phyloP scores from a whole-genome alignment of 2,888 invertebrate species.

The Deroplatys truncata region DNA sequence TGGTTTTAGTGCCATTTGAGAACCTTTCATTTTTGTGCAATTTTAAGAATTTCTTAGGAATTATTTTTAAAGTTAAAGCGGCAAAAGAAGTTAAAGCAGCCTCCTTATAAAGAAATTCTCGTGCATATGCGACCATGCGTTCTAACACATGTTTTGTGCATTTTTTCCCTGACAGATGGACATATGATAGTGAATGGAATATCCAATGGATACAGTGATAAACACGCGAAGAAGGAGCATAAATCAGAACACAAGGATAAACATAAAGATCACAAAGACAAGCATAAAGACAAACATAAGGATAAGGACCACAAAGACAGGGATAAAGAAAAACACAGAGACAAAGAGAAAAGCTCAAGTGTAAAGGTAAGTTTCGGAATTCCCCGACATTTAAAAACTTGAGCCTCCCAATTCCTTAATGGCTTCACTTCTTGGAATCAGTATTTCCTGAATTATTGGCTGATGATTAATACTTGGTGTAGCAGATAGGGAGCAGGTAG shows the following conservation, averaged over 20 bases:
- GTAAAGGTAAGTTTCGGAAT: slow-evolving; percentile 16
- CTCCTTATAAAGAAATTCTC: not conserved
- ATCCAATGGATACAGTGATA: slow-evolving; percentile 68
- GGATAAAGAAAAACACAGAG: slow-evolving; percentile 46
- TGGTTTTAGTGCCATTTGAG: no score
- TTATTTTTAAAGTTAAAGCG: not conserved
- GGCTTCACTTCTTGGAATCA: no score
- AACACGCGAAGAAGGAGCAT: slow-evolving; percentile 47
- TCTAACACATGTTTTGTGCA: not conserved
- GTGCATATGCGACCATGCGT: not conserved
- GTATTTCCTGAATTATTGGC: no score
- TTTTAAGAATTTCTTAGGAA: not conserved
- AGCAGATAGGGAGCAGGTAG: no score
- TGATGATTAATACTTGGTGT: no score
- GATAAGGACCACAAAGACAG: slow-evolving; percentile 41
- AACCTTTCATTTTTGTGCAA: no score
- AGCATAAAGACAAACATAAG: slow-evolving; percentile 47
- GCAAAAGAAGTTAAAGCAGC: not conserved
- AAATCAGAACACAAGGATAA: slow-evolving; percentile 50
- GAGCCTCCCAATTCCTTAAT: no score
- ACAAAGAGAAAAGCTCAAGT: slow-evolving; percentile 45
- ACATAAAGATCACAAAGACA: slow-evolving; percentile 44
- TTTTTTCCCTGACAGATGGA: slow-evolving; percentile 8
- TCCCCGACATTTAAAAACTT: no score
- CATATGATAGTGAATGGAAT: slow-evolving; percentile 62